A percentile compares a stretch with the other conserved stretches of the same genome.
These are phyloP conservation scores for Tipula vernalis DNA, from an alignment of 2,888 invertebrate genomes.

Conservation along the genomic window DNA sequence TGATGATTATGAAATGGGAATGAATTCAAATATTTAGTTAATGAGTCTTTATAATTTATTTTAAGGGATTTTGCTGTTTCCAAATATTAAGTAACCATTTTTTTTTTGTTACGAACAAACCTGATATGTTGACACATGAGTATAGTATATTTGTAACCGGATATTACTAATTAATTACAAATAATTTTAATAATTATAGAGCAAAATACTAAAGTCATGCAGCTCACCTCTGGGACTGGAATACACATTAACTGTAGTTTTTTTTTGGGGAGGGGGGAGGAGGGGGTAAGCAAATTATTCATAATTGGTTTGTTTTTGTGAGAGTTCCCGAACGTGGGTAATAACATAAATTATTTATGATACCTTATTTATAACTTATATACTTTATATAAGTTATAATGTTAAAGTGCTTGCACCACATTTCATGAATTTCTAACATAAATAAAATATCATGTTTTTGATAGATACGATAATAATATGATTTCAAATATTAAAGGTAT, in stretches of 20 bases:
- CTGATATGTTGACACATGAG: background rate
- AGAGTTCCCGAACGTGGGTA: too few species aligned
- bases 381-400: too few species aligned
- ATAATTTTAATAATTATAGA: background rate
- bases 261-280: too few species aligned
- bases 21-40: background rate
- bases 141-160: background rate
- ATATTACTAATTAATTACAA: background rate
- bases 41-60: background rate
- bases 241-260: too few species aligned
- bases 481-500: background rate
- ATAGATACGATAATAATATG: background rate
- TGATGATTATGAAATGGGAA: background rate
- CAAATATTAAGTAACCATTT: background rate
- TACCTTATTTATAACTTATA: too few species aligned
- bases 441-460: background rate
- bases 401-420: background rate
- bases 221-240: too few species aligned
- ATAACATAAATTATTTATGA: too few species aligned
- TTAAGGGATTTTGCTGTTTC: background rate
- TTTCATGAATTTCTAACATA: background rate
- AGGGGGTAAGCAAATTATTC: too few species aligned
- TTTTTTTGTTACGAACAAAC: background rate
- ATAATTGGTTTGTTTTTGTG: too few species aligned
- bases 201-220: background rate